Percentiles rank a stretch among this genome's conserved stretches.
These are phyloP conservation scores for Corydoras maculifer DNA, from an alignment of 2,113 vertebrate genomes.

Conservation along the genomic window DNA sequence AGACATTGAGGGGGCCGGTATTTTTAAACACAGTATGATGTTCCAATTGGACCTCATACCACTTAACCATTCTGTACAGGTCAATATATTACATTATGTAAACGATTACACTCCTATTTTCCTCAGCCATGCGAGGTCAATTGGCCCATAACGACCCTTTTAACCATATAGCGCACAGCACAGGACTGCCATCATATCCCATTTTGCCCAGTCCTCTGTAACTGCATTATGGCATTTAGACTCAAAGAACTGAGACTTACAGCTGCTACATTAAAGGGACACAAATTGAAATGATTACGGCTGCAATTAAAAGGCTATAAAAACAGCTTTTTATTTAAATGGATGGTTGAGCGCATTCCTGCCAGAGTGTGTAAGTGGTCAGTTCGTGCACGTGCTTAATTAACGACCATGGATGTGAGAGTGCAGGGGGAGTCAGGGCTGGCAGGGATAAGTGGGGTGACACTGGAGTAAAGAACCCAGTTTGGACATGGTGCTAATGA, in stretches of 20 bases:
- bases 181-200: too few relatives aligned
- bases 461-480: slow-evolving; percentile 24
- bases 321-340: slow-evolving; percentile 26
- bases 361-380: slow-evolving; percentile 14
- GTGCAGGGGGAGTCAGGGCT: slow-evolving; percentile 10
- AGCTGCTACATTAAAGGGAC: not conserved
- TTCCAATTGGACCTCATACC: too few relatives aligned
- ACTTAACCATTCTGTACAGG: too few relatives aligned
- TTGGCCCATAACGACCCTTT: too few relatives aligned
- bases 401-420: slow-evolving; percentile 15
- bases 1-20: too few relatives aligned
- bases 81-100: too few relatives aligned
- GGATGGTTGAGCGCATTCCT: slow-evolving; percentile 15
- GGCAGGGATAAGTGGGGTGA: slow-evolving; percentile 15
- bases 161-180: too few relatives aligned
- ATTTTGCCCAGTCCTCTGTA: too few relatives aligned
- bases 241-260: not conserved
- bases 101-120: too few relatives aligned
- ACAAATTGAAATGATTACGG: slow-evolving; percentile 2
- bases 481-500: slow-evolving; percentile 38
- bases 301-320: slow-evolving; percentile 32
- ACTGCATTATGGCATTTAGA: too few relatives aligned
- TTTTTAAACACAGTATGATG: too few relatives aligned
- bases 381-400: slow-evolving; percentile 12
- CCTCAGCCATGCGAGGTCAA: too few relatives aligned